Percentiles rank a stretch among this genome's conserved stretches.
phyloP scores from a whole-genome alignment of 1,140 invertebrate species.

The Yoshiicerus persimilis region DNA sequence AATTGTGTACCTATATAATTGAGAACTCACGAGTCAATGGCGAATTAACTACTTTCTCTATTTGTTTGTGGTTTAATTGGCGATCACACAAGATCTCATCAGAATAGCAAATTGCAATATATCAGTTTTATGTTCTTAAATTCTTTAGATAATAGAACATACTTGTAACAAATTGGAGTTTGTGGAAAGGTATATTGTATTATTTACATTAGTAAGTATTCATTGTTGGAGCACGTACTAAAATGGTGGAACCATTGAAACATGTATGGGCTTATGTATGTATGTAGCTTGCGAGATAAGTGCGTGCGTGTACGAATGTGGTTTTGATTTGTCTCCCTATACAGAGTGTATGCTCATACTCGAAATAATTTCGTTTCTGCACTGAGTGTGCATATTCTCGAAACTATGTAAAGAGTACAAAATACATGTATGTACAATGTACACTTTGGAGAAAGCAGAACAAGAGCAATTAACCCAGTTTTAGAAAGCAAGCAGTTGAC shows the following conservation, averaged over 20 bases:
- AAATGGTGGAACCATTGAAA: neutral
- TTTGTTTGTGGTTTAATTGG: neutral
- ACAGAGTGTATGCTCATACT: neutral
- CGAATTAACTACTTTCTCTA: neutral
- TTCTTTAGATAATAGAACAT: neutral
- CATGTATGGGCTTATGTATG: neutral
- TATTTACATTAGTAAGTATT: too few species aligned
- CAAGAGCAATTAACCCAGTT: slow-evolving; percentile 9
- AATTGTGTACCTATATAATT: too few species aligned
- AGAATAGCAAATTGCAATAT: neutral
- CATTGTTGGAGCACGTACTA: neutral
- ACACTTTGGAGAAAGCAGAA: neutral
- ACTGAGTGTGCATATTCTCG: too few species aligned
- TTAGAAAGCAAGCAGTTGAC: neutral
- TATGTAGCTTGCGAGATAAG: neutral
- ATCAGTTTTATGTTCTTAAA: neutral
- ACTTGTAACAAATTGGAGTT: neutral
- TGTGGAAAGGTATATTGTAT: neutral
- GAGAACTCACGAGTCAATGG: too few species aligned
- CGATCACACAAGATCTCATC: neutral
- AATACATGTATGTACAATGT: neutral
- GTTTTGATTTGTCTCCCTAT: neutral
- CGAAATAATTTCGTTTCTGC: too few species aligned
- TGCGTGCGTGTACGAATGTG: neutral
- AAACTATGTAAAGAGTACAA: too few species aligned